These are phyloP conservation scores for Cepphus grylle DNA, from an alignment of 2,113 vertebrate genomes.

Conservation along the genomic window DNA sequence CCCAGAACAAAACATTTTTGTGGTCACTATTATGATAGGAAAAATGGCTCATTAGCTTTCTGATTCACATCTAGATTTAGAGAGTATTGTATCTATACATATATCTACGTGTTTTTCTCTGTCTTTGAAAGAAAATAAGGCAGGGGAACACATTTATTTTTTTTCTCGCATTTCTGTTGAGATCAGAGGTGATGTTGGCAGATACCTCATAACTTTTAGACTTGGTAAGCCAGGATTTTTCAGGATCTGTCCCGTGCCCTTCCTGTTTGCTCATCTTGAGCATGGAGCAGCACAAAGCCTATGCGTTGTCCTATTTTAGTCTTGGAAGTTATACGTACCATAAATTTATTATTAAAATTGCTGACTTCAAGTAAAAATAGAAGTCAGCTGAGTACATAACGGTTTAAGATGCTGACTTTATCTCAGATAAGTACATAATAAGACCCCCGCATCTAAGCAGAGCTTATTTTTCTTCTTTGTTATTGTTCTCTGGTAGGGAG, in stretches of 20 bases:
- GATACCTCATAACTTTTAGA: neutral
- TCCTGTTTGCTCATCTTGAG: neutral
- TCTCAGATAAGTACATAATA: neutral
- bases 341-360: neutral
- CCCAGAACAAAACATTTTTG: neutral
- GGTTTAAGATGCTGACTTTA: neutral
- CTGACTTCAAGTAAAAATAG: neutral
- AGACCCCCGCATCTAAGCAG: neutral
- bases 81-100: neutral
- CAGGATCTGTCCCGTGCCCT: neutral
- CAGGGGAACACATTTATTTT: neutral
- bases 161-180: neutral
- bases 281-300: neutral
- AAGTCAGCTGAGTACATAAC: neutral
- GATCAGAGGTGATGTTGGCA: neutral
- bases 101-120: neutral
- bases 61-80: neutral
- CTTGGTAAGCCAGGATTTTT: neutral
- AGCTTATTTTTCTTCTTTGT: neutral
- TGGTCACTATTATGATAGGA: neutral
- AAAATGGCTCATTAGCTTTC: neutral
- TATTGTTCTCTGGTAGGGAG: neutral
- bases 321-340: neutral
- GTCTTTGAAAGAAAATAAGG: neutral
- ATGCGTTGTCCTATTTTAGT: neutral